phyloP scores from a whole-genome alignment of 2,888 invertebrate species.

The Sinhomidia bicolor region DNA sequence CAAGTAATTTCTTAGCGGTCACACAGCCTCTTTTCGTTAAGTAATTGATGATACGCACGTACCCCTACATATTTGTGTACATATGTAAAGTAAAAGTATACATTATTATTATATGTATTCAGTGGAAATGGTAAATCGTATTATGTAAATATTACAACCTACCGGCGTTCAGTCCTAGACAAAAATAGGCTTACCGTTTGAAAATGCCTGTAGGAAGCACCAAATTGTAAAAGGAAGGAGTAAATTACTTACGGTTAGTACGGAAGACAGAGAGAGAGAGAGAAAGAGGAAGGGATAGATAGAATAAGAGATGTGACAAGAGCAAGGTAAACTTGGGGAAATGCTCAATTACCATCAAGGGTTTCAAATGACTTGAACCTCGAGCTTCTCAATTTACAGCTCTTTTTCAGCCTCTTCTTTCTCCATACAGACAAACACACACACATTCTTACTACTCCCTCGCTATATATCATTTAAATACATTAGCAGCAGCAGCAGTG shows the following conservation, averaged over 20 bases:
- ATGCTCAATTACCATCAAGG: conserved; percentile 30
- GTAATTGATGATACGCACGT: conserved; percentile 28
- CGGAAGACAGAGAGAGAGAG: neutral
- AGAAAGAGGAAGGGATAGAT: neutral
- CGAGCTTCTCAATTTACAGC: conserved; percentile 24
- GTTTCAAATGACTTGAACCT: conserved; percentile 31
- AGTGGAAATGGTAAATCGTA: neutral
- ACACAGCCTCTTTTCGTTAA: neutral
- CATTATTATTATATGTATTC: neutral
- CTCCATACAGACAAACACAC: conserved; percentile 7
- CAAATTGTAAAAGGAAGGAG: neutral
- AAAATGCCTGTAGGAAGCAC: neutral
- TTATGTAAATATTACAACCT: neutral
- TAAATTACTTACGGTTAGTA: conserved; percentile 24
- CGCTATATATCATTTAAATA: neutral
- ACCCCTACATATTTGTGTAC: neutral
- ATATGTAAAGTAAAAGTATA: neutral
- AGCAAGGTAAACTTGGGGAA: neutral
- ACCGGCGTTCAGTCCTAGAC: no score
- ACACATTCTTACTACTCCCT: neutral
- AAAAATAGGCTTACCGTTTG: no score
- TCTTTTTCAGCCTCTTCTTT: neutral
- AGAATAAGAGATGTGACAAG: conserved; percentile 1
- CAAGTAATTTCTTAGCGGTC: neutral
- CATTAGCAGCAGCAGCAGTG: neutral